These are phyloP conservation scores for Myopa tessellatipennis DNA, from an alignment of 2,888 invertebrate genomes.

Conservation along the genomic window DNA sequence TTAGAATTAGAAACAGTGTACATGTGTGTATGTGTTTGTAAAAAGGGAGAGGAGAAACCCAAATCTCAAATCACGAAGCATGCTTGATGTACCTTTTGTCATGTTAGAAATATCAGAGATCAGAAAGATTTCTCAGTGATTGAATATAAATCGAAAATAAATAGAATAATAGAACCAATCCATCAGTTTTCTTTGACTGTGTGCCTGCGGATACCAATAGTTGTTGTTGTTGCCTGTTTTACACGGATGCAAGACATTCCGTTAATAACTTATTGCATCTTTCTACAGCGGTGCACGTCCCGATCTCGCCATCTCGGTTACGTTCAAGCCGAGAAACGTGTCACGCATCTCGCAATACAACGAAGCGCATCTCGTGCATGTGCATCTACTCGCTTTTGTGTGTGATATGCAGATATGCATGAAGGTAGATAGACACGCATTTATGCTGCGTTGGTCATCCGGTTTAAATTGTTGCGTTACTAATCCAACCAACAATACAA, in stretches of 20 bases:
- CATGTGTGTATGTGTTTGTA: no score
- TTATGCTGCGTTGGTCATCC: constrained; percentile 23
- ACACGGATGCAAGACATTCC: not conserved
- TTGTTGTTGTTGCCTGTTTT: no score
- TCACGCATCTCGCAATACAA: no score
- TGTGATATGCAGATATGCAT: not conserved
- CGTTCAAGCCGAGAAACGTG: constrained; percentile 2
- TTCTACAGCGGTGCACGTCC: not conserved
- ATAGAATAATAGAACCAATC: no score
- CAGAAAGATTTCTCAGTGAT: not conserved
- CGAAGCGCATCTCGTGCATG: no score
- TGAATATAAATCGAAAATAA: no score
- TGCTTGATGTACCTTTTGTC: no score
- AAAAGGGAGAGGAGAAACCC: no score
- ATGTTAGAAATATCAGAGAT: not conserved
- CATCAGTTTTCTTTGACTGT: not conserved
- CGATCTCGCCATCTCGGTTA: not conserved
- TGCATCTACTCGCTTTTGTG: not conserved
- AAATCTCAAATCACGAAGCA: no score
- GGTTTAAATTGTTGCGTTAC: constrained; percentile 21
- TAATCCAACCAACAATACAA: not conserved
- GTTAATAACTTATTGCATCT: not conserved
- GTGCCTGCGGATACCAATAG: no score
- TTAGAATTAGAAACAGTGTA: no score
- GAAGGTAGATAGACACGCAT: not conserved